phyloP scores from a whole-genome alignment of 2,888 invertebrate species.

The Andrena hattorfiana region DNA sequence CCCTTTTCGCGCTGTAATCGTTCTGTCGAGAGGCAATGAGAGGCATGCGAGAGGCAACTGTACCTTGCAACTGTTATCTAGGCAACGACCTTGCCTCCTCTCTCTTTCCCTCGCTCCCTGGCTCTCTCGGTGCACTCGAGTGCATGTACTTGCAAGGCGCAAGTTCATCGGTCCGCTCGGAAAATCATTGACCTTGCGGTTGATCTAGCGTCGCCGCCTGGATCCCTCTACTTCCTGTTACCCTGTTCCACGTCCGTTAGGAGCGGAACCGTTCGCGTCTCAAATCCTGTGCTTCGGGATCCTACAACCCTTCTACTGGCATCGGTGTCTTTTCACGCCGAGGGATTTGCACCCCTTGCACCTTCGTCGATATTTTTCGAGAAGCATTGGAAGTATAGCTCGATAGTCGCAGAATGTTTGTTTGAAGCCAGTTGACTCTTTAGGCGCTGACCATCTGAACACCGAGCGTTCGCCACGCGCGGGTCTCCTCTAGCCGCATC shows the following conservation, averaged over 20 bases:
- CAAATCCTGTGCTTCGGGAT: neutral
- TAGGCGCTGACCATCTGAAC: too few relatives aligned
- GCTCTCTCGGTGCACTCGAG: constrained; percentile 27
- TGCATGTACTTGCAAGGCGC: constrained; percentile 45
- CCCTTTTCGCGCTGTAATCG: constrained; percentile 38
- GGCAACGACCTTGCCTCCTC: constrained; percentile 80
- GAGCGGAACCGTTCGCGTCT: constrained; percentile 35
- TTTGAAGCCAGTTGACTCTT: too few relatives aligned
- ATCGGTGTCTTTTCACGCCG: constrained; percentile 13
- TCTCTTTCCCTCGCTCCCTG: constrained; percentile 40
- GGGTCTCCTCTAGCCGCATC: too few relatives aligned
- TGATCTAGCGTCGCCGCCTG: constrained; percentile 63
- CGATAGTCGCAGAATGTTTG: too few relatives aligned
- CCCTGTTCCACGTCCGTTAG: constrained; percentile 50
- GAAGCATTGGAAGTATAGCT: too few relatives aligned
- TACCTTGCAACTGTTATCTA: constrained; percentile 82
- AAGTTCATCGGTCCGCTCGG: constrained; percentile 76
- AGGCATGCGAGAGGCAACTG: constrained; percentile 78
- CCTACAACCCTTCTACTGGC: neutral
- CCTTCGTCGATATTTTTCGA: too few relatives aligned
- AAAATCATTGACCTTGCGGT: constrained; percentile 80
- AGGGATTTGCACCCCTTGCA: neutral
- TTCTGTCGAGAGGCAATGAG: constrained; percentile 33
- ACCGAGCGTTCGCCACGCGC: too few relatives aligned
- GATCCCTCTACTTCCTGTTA: constrained; percentile 58